Evolutionary conservation across 2,113 vertebrate species (phyloP), one percentile per base, ranked within the genome.

Genomic region (Mus musculus): DNA sequence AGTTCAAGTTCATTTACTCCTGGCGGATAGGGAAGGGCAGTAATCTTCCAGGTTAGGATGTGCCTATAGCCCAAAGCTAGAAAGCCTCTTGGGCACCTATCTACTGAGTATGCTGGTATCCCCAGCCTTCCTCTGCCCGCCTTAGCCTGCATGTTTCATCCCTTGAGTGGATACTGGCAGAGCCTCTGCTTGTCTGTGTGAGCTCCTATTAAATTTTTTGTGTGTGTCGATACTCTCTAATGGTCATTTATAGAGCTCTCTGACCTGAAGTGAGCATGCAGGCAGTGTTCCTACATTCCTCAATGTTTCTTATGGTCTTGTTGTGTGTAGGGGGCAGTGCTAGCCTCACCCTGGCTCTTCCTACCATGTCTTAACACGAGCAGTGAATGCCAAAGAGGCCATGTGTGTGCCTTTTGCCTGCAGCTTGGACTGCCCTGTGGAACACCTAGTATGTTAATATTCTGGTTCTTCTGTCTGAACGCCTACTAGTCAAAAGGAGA

Each of bases 381-480:
- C 97, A 95, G 56, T 89, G 94, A 98, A 96, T 92, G 96, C 95
- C 96, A 91, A 89, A 52, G 63, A 94, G 33, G 42, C 65, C 12
- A 26, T 16, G 42, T 22, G 77, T 97, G 95, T 97, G 97, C 94
- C 96, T 67, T 94, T 90, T 91, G 63, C 77, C 90, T 94, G 94
- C 42, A 94, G 95, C 96, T 89, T n/a, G 52, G 93, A 69, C 89
- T 96, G 89, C 65, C 63, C 96, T 85, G n/a, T 76, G 78, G 84
- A 95, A 33, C 89, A 36, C 96, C 72, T 63, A 63, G 88, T 84
- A 36, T 49, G 86, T 92, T 99, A 98, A 99, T 93, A 92, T 96
- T 97, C 96, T 98, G 98, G 88, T 98, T 99, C 99, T 99, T 98
- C 99, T 99, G 95, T 99, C 98, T 97, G 97, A 99, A 98, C 97